Evolutionary conservation across 1,140 invertebrate species (phyloP).

Genomic region (Brachionus angularis): DNA sequence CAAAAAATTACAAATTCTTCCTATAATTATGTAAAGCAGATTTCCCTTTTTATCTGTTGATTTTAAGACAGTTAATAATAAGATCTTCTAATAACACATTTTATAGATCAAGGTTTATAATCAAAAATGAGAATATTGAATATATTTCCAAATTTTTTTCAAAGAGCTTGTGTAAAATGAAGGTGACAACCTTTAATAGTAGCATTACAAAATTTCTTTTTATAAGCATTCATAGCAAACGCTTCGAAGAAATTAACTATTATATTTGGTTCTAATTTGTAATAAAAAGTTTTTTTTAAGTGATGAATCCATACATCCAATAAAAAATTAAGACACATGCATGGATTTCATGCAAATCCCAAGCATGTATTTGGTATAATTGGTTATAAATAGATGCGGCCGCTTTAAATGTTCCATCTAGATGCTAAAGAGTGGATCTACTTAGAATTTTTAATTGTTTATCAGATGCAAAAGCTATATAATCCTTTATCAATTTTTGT

Average conservation of each 20-base stretch:
- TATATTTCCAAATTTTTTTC: background rate
- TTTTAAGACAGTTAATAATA: too few species aligned
- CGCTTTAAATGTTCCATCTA: constrained; percentile 6
- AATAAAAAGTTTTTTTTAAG: background rate
- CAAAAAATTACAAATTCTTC: too few species aligned
- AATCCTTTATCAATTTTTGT: background rate
- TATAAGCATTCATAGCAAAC: background rate
- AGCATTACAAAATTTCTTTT: background rate
- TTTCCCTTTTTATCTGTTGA: too few species aligned
- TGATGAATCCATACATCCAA: background rate
- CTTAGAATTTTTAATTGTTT: constrained; percentile 1
- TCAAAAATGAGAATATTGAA: too few species aligned
- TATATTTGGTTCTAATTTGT: background rate
- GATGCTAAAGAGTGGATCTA: background rate
- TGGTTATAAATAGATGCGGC: background rate
- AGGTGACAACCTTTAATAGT: background rate
- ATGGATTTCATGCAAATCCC: background rate
- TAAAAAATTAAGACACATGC: background rate
- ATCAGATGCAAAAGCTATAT: constrained; percentile 8
- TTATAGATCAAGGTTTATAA: too few species aligned
- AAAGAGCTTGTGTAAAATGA: constrained; percentile 4
- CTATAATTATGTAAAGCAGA: too few species aligned
- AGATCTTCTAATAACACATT: too few species aligned
- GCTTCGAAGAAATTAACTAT: background rate
- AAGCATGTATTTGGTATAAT: background rate